A percentile compares a stretch with the other conserved stretches of the same genome.
These are phyloP conservation scores for Epinotia ramella DNA, from an alignment of 2,888 invertebrate species.

Conservation along the genomic window DNA sequence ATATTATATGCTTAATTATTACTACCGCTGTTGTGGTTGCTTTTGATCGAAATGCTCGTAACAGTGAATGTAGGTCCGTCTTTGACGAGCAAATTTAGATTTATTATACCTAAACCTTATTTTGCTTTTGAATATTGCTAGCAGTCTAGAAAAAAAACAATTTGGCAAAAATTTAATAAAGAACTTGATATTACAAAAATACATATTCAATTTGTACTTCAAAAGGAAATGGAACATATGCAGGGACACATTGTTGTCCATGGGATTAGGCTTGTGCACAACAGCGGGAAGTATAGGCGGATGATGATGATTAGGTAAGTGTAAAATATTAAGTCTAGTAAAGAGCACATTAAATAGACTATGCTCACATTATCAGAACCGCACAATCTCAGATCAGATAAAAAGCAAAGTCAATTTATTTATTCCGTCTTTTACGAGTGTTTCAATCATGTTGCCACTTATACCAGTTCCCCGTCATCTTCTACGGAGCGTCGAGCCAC, in stretches of 20 bases:
- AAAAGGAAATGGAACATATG: too few relatives aligned
- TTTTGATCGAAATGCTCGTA: constrained; percentile 9
- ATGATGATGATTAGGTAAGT: too few relatives aligned
- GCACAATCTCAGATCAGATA: constrained; percentile 22
- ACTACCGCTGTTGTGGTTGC: constrained; percentile 23
- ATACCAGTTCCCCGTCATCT: constrained; percentile 62
- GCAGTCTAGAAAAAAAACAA: too few relatives aligned
- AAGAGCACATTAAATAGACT: not conserved
- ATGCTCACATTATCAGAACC: not conserved
- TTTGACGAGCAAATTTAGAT: not conserved
- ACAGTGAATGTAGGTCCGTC: not conserved
- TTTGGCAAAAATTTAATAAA: too few relatives aligned
- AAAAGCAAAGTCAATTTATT: constrained; percentile 26
- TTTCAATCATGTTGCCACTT: constrained; percentile 49
- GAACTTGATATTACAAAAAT: too few relatives aligned
- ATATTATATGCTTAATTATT: not conserved
- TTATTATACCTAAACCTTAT: not conserved
- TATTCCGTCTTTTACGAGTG: constrained; percentile 47
- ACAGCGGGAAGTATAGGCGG: too few relatives aligned
- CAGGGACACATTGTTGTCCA: too few relatives aligned
- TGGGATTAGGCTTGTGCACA: too few relatives aligned
- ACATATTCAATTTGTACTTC: too few relatives aligned
- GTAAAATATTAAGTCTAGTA: too few relatives aligned
- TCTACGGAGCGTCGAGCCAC: constrained; percentile 55
- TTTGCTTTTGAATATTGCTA: too few relatives aligned